These are phyloP conservation scores for Barnardius zonarius DNA, from an alignment of 2,113 vertebrate species.

Conservation along the genomic window DNA sequence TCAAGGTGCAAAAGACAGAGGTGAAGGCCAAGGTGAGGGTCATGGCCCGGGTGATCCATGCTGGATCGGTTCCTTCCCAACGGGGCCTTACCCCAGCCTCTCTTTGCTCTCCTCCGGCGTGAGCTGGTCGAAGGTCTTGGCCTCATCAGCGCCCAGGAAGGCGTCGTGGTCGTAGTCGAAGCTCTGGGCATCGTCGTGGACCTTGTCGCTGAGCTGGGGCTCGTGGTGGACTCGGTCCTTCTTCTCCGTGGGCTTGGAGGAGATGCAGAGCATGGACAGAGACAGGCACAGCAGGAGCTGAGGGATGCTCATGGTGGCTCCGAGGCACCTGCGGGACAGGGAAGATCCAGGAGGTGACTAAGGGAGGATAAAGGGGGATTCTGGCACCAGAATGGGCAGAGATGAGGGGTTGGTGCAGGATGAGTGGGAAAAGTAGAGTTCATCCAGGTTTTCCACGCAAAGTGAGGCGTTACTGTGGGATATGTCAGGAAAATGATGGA, in stretches of 20 bases:
- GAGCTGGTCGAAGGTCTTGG: conserved; percentile 89
- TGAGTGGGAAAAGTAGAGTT: background rate
- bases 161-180: conserved; percentile 99
- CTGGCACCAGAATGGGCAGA: background rate
- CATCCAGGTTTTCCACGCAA: background rate
- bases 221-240: conserved; percentile 86
- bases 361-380: background rate
- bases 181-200: conserved; percentile 85
- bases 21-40: fast-evolving
- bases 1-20: too few species aligned
- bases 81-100: conserved; percentile 83
- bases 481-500: background rate
- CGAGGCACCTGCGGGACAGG: background rate
- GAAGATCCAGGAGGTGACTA: background rate
- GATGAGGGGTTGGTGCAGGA: background rate
- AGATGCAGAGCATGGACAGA: conserved; percentile 75
- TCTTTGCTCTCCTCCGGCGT: conserved; percentile 90
- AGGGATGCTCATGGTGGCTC: conserved; percentile 71
- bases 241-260: conserved; percentile 89
- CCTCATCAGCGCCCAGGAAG: conserved; percentile 86
- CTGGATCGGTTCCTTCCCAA: background rate
- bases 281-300: conserved; percentile 77
- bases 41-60: background rate
- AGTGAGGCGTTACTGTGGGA: too few species aligned
- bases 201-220: conserved; percentile 80